Conservation (phyloP, 1,140 invertebrate genomes). For the Capitella teleta region DNA sequence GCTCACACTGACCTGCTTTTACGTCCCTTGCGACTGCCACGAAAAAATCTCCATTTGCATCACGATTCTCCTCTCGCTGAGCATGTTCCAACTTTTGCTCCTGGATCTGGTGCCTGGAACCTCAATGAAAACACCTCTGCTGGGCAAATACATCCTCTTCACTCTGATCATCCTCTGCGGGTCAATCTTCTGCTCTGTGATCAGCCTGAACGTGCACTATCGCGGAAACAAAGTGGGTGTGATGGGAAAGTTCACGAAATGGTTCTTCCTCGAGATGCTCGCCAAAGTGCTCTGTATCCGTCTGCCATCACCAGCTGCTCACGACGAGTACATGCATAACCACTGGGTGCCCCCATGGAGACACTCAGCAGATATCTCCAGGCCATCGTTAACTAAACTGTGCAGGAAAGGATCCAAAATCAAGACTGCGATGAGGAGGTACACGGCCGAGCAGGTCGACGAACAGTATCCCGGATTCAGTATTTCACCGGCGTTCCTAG, state of each 20-base stretch:
- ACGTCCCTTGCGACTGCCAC: too few species aligned
- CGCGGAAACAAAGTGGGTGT: constrained; percentile 19
- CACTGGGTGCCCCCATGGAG: too few species aligned
- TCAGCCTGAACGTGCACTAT: constrained; percentile 90
- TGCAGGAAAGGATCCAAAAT: too few species aligned
- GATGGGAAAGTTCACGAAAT: not conserved
- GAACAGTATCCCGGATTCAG: too few species aligned
- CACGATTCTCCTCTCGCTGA: not conserved
- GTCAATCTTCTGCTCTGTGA: constrained; percentile 88
- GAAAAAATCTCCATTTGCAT: constrained; percentile 1
- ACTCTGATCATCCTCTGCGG: constrained; percentile 94
- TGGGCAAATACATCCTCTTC: constrained; percentile 93
- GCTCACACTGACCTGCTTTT: too few species aligned
- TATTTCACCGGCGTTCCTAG: too few species aligned
- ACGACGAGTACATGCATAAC: too few species aligned
- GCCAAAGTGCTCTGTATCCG: not conserved
- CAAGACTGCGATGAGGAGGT: too few species aligned
- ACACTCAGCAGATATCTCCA: too few species aligned
- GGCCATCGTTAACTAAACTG: too few species aligned
- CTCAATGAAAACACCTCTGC: constrained; percentile 81
- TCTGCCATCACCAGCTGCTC: too few species aligned
- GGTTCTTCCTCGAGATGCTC: constrained; percentile 4
- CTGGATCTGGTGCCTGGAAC: constrained; percentile 96
- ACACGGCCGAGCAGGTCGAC: too few species aligned
- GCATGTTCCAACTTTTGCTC: constrained; percentile 60